Evolutionary conservation across 1,140 invertebrate genomes (phyloP).

Genomic region (Drosophila leontia): DNA sequence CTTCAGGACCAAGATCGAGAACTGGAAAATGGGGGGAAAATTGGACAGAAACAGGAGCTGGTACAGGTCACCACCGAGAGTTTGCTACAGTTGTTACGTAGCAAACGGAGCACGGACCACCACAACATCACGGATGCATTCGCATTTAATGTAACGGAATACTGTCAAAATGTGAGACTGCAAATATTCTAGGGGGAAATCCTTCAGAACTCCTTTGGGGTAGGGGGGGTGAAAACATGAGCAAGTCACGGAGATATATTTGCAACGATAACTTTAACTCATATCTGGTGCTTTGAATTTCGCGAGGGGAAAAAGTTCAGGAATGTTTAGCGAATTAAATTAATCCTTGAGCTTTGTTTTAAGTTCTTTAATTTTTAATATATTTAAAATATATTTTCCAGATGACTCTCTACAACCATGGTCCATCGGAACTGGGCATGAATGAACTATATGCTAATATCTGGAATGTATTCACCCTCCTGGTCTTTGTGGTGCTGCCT

Average conservation of each 20-base stretch:
- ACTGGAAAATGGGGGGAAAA: constrained; percentile 14
- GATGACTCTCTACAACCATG: constrained; percentile 68
- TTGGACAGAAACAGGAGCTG: constrained; percentile 16
- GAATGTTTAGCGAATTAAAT: background rate
- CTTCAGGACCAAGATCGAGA: constrained; percentile 24
- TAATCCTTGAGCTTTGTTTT: background rate
- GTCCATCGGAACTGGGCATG: constrained; percentile 82
- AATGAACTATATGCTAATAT: constrained; percentile 87
- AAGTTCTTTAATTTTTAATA: background rate
- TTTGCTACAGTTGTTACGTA: constrained; percentile 59
- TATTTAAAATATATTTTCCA: constrained; percentile 7
- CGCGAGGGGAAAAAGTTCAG: background rate
- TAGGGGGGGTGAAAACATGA: background rate
- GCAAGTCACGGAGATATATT: constrained; percentile 5
- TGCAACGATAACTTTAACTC: constrained; percentile 18
- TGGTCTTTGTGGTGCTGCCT: constrained; percentile 89
- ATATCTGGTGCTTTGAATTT: constrained; percentile 18
- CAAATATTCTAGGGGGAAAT: constrained; percentile 5
- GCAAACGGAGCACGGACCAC: constrained; percentile 40
- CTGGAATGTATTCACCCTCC: constrained; percentile 89
- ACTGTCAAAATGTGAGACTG: constrained; percentile 78
- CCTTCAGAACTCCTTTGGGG: constrained; percentile 1
- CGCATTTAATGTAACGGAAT: constrained; percentile 77
- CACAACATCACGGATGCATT: constrained; percentile 39
- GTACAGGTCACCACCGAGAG: constrained; percentile 54